phyloP scores from a whole-genome alignment of 2,888 invertebrate genomes.

The Nephrotoma flavescens region DNA sequence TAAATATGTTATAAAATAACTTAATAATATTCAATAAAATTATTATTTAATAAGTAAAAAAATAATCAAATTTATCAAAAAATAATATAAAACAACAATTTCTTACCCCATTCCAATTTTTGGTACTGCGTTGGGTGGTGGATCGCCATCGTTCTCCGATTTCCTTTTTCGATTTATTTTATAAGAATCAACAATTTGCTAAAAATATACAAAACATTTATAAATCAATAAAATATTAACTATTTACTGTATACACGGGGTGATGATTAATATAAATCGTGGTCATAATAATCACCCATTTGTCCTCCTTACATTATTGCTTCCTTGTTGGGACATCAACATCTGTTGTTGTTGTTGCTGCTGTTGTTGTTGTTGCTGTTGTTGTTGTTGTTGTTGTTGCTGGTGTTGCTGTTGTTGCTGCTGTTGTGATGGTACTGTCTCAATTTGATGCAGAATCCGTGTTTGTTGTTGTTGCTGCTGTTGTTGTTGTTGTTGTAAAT shows the following conservation, averaged over 20 bases:
- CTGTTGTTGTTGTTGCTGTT: slow-evolving; percentile 3
- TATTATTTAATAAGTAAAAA: neutral
- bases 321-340: neutral
- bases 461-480: slow-evolving; percentile 3
- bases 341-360: slow-evolving; percentile 9
- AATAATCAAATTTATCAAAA: neutral
- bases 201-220: neutral
- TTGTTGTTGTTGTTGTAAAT: slow-evolving; percentile 1
- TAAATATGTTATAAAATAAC: neutral
- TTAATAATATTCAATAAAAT: neutral
- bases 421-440: neutral
- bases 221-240: neutral
- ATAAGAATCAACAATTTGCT: neutral
- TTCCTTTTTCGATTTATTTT: slow-evolving; percentile 7
- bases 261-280: neutral
- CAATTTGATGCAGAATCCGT: slow-evolving; percentile 2
- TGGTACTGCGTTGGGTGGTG: slow-evolving; percentile 10
- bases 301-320: neutral
- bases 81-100: neutral
- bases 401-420: slow-evolving; percentile 9
- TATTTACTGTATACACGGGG: neutral
- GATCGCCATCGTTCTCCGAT: slow-evolving; percentile 11
- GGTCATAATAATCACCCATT: neutral
- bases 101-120: slow-evolving; percentile 16
- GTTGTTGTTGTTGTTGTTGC: slow-evolving; percentile 4